Conservation (phyloP, 2,797 vertebrate genomes). For the Phyllotis vaccarum region DNA sequence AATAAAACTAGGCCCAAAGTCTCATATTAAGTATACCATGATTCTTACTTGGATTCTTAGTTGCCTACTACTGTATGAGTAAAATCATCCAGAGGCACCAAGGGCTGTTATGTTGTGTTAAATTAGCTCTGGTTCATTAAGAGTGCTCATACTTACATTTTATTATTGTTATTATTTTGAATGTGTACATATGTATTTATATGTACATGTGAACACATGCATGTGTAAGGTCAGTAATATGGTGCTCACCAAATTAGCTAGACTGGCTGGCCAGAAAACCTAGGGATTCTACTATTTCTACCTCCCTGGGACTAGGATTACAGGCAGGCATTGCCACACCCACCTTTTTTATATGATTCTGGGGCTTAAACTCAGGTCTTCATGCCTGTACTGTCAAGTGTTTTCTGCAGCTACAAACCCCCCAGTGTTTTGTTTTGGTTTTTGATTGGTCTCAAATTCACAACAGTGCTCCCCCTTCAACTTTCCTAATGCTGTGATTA, state of each 20-base stretch:
- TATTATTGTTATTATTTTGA: not conserved
- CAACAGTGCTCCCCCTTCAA: not conserved
- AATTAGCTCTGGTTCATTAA: not conserved
- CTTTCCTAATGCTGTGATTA: not conserved
- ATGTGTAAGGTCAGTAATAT: not conserved
- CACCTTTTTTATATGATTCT: not conserved
- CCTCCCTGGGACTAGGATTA: not conserved
- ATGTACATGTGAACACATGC: not conserved
- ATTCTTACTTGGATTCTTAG: not conserved
- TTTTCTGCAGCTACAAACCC: not conserved
- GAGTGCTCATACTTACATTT: not conserved
- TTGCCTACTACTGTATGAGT: constrained; percentile 18
- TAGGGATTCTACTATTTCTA: not conserved
- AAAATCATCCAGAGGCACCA: not conserved
- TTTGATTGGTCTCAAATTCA: not conserved
- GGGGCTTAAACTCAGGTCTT: not conserved
- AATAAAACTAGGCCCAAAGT: not conserved
- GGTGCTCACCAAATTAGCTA: not conserved
- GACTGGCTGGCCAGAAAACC: not conserved
- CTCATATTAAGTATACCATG: not conserved
- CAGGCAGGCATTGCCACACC: not conserved
- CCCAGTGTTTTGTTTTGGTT: not conserved
- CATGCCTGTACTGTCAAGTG: not conserved
- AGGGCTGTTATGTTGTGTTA: not conserved
- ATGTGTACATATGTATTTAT: not conserved